Conservation (phyloP, 2,797 vertebrate species). For the Hipposideros larvatus region DNA sequence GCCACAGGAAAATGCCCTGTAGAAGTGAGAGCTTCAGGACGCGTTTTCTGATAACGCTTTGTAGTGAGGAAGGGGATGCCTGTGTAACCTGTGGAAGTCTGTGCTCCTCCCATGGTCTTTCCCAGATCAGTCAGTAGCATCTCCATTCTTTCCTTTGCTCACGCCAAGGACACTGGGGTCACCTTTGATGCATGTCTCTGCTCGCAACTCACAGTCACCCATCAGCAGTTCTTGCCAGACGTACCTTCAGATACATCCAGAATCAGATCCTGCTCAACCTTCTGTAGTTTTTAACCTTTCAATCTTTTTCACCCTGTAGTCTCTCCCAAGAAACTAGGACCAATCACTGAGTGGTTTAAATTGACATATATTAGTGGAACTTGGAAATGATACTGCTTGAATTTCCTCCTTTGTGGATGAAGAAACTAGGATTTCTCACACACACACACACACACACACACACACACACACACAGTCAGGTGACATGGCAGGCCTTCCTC, state of each 20-base stretch:
- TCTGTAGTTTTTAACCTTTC: background rate
- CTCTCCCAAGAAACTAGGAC: constrained; percentile 35
- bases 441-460: background rate
- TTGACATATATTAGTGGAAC: background rate
- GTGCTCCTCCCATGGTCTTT: accelerated
- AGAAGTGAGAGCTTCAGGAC: background rate
- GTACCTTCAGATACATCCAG: background rate
- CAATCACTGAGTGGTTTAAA: background rate
- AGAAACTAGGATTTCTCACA: background rate
- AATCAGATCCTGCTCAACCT: background rate
- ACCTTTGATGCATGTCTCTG: background rate
- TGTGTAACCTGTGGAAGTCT: background rate
- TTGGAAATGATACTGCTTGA: background rate
- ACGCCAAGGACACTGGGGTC: background rate
- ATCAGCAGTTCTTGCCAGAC: background rate
- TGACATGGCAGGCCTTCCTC: background rate
- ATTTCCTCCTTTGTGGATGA: background rate
- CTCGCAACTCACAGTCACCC: background rate
- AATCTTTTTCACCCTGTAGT: background rate
- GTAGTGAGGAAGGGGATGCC: background rate
- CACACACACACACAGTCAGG: background rate
- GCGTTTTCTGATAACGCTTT: background rate
- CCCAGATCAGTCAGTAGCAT: background rate
- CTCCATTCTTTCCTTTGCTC: background rate
- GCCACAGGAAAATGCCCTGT: background rate